Evolutionary conservation across 1,140 invertebrate species (phyloP), one percentile per base, ranked within the genome.

Genomic region (Artemia franciscana): DNA sequence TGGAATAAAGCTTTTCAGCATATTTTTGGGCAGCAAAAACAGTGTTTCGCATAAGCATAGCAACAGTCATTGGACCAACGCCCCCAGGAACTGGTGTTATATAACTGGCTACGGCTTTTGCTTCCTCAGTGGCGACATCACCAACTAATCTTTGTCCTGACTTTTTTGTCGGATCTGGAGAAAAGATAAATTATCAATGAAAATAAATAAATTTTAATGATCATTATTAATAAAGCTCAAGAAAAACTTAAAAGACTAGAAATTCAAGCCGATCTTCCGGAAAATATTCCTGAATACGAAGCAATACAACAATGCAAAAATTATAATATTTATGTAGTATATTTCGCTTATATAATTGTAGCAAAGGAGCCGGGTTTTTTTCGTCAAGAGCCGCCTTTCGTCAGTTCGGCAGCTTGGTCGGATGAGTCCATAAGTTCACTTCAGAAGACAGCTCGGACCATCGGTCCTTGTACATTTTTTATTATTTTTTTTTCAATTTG

Each of bases 31-130:
- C 91, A 25, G 88, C 85, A 62, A 84, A 76, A 4, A 96, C 85
- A 0, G 93, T 97, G 72, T 98, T 98, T 68, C 84, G 82, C 81
- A 98, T 88, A 5, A 98, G 75, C 93, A 98, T 98, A 9, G 92
- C 91, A 23, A 98, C 93, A 0, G 93, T 97, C 90, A 98, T 95
- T 5, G 93, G 93, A 0, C 94, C 94, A 61, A 98, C 94, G 64
- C 95, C 94, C 26, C 93, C 92, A 9, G 95, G 95, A 21, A 99
- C 95, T 2, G 95, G 95, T 24, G 95, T 98, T 62, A 99, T 91
- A 68, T 82, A 85, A 2, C 83, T 82, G 5, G 92, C 91, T 58
- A 88, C 80, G 64, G 82, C 74, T 59, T 78, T 79, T 5, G 84
- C 92, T 72, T 85, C 84, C 15, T 78, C 77, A 75, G 84, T 98